Conservation (phyloP, 2,888 invertebrate genomes). For the Drosophila rellima region DNA sequence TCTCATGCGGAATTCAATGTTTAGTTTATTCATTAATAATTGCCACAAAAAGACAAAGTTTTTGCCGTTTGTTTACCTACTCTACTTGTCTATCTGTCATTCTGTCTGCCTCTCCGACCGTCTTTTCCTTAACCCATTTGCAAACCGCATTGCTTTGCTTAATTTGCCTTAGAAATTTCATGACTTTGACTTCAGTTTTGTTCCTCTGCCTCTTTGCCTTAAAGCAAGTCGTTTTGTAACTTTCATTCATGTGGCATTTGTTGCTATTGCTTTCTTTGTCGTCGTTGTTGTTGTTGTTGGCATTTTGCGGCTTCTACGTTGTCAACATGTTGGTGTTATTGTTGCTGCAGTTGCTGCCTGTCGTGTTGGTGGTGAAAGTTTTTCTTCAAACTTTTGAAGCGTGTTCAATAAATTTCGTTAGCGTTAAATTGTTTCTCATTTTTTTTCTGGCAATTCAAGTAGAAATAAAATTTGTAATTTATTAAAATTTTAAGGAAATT, state of each 20-base stretch:
- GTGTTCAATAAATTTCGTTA: conserved; percentile 63
- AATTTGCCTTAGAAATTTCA: conserved; percentile 53
- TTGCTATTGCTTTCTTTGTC: conserved; percentile 30
- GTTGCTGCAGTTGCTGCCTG: conserved; percentile 42
- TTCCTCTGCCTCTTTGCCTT: conserved; percentile 28
- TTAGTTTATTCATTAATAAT: conserved; percentile 58
- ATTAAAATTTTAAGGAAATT: too few species aligned
- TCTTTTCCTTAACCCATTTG: conserved; percentile 50
- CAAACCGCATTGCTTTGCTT: conserved; percentile 40
- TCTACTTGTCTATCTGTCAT: neutral
- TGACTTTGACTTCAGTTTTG: conserved; percentile 45
- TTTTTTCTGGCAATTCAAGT: conserved; percentile 7
- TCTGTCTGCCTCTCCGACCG: conserved; percentile 3
- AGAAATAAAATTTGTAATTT: too few species aligned
- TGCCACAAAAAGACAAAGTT: conserved; percentile 53
- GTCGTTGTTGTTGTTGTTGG: conserved; percentile 49
- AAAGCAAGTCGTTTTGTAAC: conserved; percentile 69
- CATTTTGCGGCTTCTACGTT: conserved; percentile 69
- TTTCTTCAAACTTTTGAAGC: conserved; percentile 59
- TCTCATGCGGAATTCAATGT: conserved; percentile 47
- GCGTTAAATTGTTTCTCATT: conserved; percentile 38
- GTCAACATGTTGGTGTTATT: conserved; percentile 56
- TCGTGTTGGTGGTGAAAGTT: conserved; percentile 78
- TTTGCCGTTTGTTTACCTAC: conserved; percentile 32
- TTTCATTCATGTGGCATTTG: conserved; percentile 76